Conservation (phyloP, 2,113 vertebrate species). For the Austrofundulus limnaeus region DNA sequence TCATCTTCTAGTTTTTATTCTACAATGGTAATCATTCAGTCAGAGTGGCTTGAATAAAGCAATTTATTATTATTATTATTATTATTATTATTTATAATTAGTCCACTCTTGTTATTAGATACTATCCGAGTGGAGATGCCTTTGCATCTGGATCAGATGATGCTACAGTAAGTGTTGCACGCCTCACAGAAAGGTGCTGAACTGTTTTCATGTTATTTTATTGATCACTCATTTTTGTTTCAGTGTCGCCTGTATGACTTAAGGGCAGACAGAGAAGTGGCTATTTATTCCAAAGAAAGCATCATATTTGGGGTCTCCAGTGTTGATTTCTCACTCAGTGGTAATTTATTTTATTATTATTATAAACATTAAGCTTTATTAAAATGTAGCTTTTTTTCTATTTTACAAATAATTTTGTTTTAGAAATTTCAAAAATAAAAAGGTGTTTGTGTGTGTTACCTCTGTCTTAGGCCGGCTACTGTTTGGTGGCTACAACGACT, state of each 20-base stretch:
- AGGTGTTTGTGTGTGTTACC: background rate
- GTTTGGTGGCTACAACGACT: constrained; percentile 97
- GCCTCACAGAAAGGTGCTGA: background rate
- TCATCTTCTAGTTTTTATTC: too few species aligned
- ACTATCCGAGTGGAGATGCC: constrained; percentile 97
- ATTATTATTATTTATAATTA: background rate
- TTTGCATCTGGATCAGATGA: constrained; percentile 99
- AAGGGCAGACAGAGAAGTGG: constrained; percentile 96
- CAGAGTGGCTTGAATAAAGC: background rate
- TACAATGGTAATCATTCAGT: background rate
- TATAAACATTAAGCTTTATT: background rate
- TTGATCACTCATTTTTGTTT: constrained; percentile 42
- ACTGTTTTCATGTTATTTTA: background rate
- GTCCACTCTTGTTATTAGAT: constrained; percentile 74
- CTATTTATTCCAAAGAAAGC: constrained; percentile 98
- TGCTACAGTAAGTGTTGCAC: constrained; percentile 85
- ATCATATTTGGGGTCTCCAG: constrained; percentile 98
- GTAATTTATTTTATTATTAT: constrained; percentile 66
- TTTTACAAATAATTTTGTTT: background rate
- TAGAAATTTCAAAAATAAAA: background rate
- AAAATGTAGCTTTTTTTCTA: background rate
- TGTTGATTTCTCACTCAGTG: constrained; percentile 98
- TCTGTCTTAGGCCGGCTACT: constrained; percentile 89
- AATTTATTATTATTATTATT: background rate
- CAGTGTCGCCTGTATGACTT: constrained; percentile 97